These are phyloP conservation scores for Nymphalis polychloros DNA, from an alignment of 2,888 invertebrate genomes.

Conservation along the genomic window DNA sequence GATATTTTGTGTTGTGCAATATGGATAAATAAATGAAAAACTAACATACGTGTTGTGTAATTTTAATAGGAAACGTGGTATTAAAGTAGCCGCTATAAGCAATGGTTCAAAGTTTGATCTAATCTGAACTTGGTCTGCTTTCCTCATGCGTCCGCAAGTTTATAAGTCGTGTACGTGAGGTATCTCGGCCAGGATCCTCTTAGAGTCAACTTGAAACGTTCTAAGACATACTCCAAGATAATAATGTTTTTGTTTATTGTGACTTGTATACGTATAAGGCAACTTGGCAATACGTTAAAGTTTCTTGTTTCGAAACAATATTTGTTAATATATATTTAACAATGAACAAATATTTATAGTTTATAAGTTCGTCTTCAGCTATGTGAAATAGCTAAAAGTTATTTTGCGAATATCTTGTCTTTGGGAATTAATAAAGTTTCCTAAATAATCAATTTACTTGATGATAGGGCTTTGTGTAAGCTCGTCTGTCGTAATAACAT, in stretches of 20 bases:
- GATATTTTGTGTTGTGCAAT: neutral
- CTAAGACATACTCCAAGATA: constrained; percentile 5
- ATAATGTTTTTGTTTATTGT: constrained; percentile 1
- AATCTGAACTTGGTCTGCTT: constrained; percentile 5
- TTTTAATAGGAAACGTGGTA: neutral
- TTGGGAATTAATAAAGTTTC: no score
- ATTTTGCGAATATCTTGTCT: no score
- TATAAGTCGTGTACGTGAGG: constrained; percentile 11
- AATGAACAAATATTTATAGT: no score
- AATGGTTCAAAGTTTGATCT: constrained; percentile 1
- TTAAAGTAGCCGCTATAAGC: neutral
- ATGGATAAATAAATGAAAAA: neutral
- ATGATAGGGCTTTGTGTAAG: no score
- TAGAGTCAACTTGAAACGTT: neutral
- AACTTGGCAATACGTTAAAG: no score
- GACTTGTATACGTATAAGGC: neutral
- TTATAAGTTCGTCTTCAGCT: no score
- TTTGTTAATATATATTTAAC: no score
- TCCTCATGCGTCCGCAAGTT: constrained; percentile 6
- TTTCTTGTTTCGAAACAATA: no score
- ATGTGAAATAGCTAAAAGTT: no score
- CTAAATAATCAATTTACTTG: no score
- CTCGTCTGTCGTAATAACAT: no score
- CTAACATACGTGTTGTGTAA: neutral
- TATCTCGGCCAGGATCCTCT: constrained; percentile 1